Evolutionary conservation across 2,113 vertebrate species (phyloP).

Genomic region (Pseudopodoces humilis): DNA sequence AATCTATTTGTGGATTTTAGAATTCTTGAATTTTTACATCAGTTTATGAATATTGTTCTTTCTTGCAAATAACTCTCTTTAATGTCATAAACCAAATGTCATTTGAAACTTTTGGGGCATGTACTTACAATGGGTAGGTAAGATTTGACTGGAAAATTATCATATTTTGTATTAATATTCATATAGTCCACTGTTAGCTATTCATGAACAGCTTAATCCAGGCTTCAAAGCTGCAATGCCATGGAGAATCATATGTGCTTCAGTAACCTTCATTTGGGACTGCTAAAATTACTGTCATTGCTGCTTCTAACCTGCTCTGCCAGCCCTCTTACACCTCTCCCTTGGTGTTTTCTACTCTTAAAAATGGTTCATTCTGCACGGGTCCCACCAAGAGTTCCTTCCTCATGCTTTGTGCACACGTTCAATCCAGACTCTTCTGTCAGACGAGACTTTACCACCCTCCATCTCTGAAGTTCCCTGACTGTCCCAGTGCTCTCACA

Average conservation of each 20-base stretch:
- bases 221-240: not conserved
- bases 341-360: not conserved
- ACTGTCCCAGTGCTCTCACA: not conserved
- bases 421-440: not conserved
- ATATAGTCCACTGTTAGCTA: not conserved
- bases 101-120: not conserved
- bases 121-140: not conserved
- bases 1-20: not conserved
- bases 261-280: not conserved
- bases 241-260: not conserved
- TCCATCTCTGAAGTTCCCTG: not conserved
- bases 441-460: not conserved
- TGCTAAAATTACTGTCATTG: not conserved
- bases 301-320: not conserved
- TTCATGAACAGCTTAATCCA: not conserved
- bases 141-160: not conserved
- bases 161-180: not conserved
- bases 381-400: not conserved
- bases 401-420: accelerated
- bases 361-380: not conserved
- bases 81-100: not conserved
- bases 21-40: not conserved
- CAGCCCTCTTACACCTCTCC: not conserved
- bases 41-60: not conserved
- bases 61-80: not conserved